Evolutionary conservation across 2,888 invertebrate species (phyloP), one percentile per base, ranked within the genome.

Genomic region (Orchesellides sinensis): DNA sequence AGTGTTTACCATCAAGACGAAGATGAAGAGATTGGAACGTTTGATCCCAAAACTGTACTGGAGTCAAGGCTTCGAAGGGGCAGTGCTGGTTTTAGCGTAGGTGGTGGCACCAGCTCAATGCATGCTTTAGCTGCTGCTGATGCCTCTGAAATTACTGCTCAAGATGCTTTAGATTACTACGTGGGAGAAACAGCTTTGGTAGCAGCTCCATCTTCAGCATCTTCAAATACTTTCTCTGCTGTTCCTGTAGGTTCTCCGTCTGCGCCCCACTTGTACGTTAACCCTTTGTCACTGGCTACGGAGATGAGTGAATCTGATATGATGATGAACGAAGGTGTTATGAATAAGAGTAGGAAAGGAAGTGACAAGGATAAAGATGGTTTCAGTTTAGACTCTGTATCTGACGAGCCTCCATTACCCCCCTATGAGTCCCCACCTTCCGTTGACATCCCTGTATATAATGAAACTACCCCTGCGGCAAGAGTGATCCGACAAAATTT

Each of bases 11-110:
- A 61, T 29, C 75, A 69, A 35, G 81, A 82, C 32, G 83, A 85
- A 45, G 85, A 85, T 68, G 87, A 87, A 72, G 87, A 87, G 77
- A 82, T 87, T 82, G 87, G 87, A 59, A 87, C 87, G 59, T 85
- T 85, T 77, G 86, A 85, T 78, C 86, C 87, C 12, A 82, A 66
- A 65, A 56, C 66, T 65, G 56, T 80, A 19, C 21, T 63, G 47
- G 61, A 83, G 59, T 75, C 65, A 29, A 75, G 70, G 52, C 29
- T 68, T 23, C 45, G 45, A 56, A 63, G 73, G 17, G 65, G 52
- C 72, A 61, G 63, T 49, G 56, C 29, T 25, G 14, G 59, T 56
- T 54, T 40, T n/a, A 29, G 27, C 66, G 45, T n/a, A 2, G 17
- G 12, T 45, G 49, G 29, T 56, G 72, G 52, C 29, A 54, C n/a